phyloP scores from a whole-genome alignment of 2,888 invertebrate species.

The Rhimphoctona megacephalus region DNA sequence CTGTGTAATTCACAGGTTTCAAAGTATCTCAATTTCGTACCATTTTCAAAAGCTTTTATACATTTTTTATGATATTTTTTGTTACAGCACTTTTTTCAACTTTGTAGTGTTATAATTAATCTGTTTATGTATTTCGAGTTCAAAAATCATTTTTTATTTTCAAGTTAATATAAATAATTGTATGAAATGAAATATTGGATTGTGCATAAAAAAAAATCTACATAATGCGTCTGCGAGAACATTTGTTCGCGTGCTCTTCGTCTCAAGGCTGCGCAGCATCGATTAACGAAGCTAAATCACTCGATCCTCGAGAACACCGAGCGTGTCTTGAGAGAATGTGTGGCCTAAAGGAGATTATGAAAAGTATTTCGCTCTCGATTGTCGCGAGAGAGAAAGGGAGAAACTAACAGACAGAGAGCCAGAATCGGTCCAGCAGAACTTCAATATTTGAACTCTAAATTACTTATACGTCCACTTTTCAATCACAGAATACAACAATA shows the following conservation, averaged over 20 bases:
- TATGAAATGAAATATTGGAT: neutral
- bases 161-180: neutral
- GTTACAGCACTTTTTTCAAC: neutral
- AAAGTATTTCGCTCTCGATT: conserved; percentile 30
- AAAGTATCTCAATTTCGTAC: neutral
- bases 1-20: neutral
- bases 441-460: too few species aligned
- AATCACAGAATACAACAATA: neutral
- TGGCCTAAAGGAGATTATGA: conserved; percentile 47
- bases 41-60: neutral
- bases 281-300: conserved; percentile 65
- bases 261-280: conserved; percentile 57
- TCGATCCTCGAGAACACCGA: conserved; percentile 44
- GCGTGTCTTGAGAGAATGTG: conserved; percentile 38
- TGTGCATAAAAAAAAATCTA: conserved; percentile 1
- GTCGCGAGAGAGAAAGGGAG: neutral
- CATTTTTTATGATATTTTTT: neutral
- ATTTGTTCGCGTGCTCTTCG: conserved; percentile 57
- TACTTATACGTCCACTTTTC: neutral
- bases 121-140: neutral
- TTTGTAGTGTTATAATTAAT: neutral
- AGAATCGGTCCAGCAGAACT: neutral
- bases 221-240: conserved; percentile 19
- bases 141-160: neutral
- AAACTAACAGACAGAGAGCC: neutral